A percentile compares a stretch with the other conserved stretches of the same genome.
These are phyloP conservation scores for Festucalex cinctus DNA, from an alignment of 2,113 vertebrate species.

Conservation along the genomic window DNA sequence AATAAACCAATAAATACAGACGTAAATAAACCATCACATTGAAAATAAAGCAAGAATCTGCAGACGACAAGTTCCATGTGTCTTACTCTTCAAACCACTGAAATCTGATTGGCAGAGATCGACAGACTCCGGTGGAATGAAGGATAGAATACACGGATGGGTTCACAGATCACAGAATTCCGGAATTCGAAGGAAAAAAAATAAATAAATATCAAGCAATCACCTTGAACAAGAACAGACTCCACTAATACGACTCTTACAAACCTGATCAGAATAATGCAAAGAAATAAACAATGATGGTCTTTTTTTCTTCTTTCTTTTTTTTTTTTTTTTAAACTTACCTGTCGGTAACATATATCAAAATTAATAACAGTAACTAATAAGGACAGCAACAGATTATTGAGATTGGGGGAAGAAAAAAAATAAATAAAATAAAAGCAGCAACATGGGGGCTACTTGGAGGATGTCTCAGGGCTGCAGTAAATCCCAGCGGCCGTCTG, in stretches of 20 bases:
- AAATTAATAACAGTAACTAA: background rate
- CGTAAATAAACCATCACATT: background rate
- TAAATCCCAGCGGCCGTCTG: slow-evolving; percentile 53
- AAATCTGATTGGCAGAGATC: slow-evolving; percentile 90
- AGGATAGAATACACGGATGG: slow-evolving; percentile 89
- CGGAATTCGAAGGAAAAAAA: background rate
- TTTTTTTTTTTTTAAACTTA: slow-evolving; percentile 13
- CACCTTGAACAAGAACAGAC: background rate
- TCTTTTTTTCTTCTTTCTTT: too few relatives aligned
- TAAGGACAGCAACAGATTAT: background rate
- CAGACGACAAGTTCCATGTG: slow-evolving; percentile 79
- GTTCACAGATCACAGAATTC: slow-evolving; percentile 26
- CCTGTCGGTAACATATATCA: slow-evolving; percentile 14
- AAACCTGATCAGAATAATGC: background rate
- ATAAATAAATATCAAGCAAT: background rate
- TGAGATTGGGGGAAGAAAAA: background rate
- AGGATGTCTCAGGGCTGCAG: slow-evolving; percentile 15
- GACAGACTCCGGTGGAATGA: slow-evolving; percentile 99
- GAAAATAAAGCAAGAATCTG: background rate
- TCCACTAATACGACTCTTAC: background rate
- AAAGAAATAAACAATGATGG: too few relatives aligned
- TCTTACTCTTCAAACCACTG: slow-evolving; percentile 97
- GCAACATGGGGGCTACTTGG: background rate
- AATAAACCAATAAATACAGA: too few relatives aligned
- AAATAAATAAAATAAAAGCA: background rate